Base-by-base conservation (phyloP, 1,140 invertebrate species). In the Berghia stephanieae region DNA sequence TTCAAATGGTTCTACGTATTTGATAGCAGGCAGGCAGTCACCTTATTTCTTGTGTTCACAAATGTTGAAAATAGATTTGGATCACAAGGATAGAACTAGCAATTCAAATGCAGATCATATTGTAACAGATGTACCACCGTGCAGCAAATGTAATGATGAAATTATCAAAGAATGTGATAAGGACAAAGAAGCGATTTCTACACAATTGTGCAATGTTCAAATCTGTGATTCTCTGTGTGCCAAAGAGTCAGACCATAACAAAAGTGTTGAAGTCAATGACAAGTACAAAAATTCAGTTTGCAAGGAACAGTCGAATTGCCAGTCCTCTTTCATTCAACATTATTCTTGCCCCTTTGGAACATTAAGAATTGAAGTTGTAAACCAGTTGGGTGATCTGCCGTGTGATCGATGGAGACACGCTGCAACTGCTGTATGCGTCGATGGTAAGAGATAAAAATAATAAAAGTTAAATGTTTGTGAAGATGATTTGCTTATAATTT, bases 331-430 rank as follows among this genome's bases (percentile, higher is more conserved):
- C 27, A 27, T 16, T 16, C 27, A 27, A 10, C 27, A 27, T 3
- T 34, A 42, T n/a, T 57, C 44, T 21, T 63, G 55, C 4, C 10
- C 16, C 21, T 76, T 76, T 68, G 24, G 74, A 63, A 13, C 38
- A 49, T 52, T 8, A 79, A 57, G 1, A 75, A 76, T 67, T 63
- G 66, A 42, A 49, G 74, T 84, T 27, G 60, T 84, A 5, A 34
- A 79, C 21, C 77, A 78, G 18, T 73, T 8, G 27, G 86, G 84
- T 21, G 78, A 82, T n/a, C 57, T 83, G 24, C 87, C 87, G 8
- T 79, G 68, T 52, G 78, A 84, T 16, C 82, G 87, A 74, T 90
- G 89, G 89, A 80, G 89, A 42, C 89, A 90, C 73, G 81, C 87
- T 78, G 80, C 85, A 40, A 77, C 81, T 36, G 18, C 79, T 71